Evolutionary conservation across 2,113 vertebrate genomes (phyloP), one percentile per base, ranked within the genome.

Genomic region (Paramormyrops kingsleyae): DNA sequence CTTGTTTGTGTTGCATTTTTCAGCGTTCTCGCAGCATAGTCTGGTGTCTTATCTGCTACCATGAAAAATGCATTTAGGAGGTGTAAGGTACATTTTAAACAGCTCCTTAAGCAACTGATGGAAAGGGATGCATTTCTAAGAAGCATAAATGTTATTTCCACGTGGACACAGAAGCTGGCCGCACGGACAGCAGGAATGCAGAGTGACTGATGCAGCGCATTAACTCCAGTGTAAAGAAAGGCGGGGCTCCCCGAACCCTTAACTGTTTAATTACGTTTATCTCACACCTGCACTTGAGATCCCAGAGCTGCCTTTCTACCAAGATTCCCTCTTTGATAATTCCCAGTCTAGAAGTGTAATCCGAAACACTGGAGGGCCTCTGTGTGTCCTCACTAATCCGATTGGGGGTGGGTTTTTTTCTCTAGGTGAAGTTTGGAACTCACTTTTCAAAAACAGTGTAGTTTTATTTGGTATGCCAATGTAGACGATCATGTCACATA

Each of bases 261-360:
- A 88, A 89, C 88, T 93, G 92, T 15, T 91, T 94, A 95, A 94
- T 94, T 87, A 94, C 93, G 70, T 91, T 92, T 89, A 89, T 92
- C 88, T 92, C 35, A 88, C 83, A 89, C 90, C 90, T 94, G 91
- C 93, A 92, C 89, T 89, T 24, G 7, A 90, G 89, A 89, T 91
- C 89, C 50, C 90, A 85, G 24, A 77, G 89, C 90, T 89, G 91
- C 92, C 88, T 91, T 92, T 88, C 90, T 86, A 88, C 50, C 87
- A 90, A 91, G 89, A 88, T 74, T 90, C 91, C 91, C 62, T 13
- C n/a, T 31, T 17, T 50, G 89, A 50, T 85, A 8, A 88, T n/a
- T 88, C 87, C 52, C 56, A 66, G 31, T 42, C 87, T 59, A 9
- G 19, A 24, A 62, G 31, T 31, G 31, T 77, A 31, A 77, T 39